A percentile compares a stretch with the other conserved stretches of the same genome.
Conservation (phyloP, 2,888 invertebrate genomes). For the Allacma fusca region DNA sequence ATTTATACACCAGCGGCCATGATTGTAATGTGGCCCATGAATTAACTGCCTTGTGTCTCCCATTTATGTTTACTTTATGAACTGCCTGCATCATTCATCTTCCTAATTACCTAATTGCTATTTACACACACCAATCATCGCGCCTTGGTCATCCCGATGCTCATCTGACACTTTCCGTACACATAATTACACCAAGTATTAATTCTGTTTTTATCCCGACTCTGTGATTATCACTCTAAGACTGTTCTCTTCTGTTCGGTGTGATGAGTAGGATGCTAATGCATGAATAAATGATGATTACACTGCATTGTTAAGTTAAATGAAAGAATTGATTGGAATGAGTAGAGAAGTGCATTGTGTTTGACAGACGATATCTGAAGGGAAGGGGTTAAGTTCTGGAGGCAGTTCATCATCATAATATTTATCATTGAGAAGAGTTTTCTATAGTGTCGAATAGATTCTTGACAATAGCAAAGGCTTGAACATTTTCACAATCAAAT, state of each 20-base stretch:
- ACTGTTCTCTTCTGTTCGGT: too few relatives aligned
- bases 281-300: conserved; percentile 3
- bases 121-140: conserved; percentile 17
- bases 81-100: not conserved
- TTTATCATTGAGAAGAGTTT: conserved; percentile 21
- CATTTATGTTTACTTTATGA: conserved; percentile 6
- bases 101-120: conserved; percentile 32
- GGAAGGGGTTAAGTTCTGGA: conserved; percentile 40
- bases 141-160: not conserved
- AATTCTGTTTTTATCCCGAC: not conserved
- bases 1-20: not conserved
- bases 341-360: conserved; percentile 6
- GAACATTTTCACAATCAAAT: not conserved
- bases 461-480: not conserved
- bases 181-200: not conserved
- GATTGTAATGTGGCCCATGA: not conserved
- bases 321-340: conserved; percentile 8
- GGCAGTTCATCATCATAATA: conserved; percentile 22
- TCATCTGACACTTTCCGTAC: conserved; percentile 12
- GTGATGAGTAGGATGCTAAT: not conserved
- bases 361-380: conserved; percentile 1
- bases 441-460: not conserved
- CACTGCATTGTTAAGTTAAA: conserved; percentile 20
- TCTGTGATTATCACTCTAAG: too few relatives aligned
- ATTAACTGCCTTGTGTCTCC: not conserved